Percentiles rank a stretch among this genome's conserved stretches.
These are phyloP conservation scores for Leptocoma aspasia DNA, from an alignment of 2,113 vertebrate species.

Conservation along the genomic window DNA sequence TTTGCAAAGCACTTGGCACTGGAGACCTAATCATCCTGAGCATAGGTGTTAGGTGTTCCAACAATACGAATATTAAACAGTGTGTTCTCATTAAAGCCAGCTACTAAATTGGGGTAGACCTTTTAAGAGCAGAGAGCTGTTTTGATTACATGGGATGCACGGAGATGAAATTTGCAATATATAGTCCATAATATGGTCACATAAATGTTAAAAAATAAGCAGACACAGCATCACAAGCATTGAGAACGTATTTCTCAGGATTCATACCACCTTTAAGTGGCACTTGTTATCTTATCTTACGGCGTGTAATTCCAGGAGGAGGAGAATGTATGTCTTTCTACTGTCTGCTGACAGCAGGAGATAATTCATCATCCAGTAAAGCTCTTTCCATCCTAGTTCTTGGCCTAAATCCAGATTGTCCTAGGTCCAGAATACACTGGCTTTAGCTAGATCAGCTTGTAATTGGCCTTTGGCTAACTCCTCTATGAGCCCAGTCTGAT, in stretches of 20 bases:
- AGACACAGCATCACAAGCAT: neutral
- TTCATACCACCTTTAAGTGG: neutral
- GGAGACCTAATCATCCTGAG: neutral
- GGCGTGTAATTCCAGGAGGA: neutral
- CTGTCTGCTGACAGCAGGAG: slow-evolving; percentile 31
- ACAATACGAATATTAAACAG: neutral
- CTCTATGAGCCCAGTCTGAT: slow-evolving; percentile 22
- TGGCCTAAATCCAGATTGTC: slow-evolving; percentile 58
- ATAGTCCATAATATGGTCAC: neutral
- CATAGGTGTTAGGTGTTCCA: neutral
- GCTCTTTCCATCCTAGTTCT: slow-evolving; percentile 49
- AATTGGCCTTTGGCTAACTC: slow-evolving; percentile 61
- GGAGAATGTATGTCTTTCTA: slow-evolving; percentile 6
- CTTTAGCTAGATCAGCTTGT: slow-evolving; percentile 63
- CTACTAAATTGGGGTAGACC: neutral
- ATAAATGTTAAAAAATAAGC: neutral
- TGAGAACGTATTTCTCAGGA: neutral
- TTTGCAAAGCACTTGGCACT: neutral
- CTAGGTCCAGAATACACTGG: slow-evolving; percentile 46
- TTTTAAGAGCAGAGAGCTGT: neutral
- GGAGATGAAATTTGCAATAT: neutral
- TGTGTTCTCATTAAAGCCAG: neutral
- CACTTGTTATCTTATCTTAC: neutral
- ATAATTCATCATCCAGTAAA: slow-evolving; percentile 63
- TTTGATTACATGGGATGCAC: neutral